Conservation (phyloP, 2,888 invertebrate species). For the Plebejus anna region DNA sequence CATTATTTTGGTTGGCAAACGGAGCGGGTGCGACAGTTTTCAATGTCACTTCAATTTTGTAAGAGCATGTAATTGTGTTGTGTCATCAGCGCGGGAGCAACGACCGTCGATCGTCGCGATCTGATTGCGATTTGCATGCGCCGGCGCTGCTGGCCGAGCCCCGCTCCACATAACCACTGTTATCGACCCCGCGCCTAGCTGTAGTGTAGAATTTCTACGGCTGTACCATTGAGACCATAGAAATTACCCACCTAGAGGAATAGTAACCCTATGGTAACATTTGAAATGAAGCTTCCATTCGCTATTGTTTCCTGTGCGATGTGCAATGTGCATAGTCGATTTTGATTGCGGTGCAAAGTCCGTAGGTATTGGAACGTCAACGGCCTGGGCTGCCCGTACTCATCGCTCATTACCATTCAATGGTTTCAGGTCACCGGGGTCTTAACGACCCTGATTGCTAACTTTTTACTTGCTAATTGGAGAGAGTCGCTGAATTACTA, state of each 20-base stretch:
- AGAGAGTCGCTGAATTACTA: constrained; percentile 3
- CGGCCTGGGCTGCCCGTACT: background rate
- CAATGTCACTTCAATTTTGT: constrained; percentile 27
- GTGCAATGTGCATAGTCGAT: background rate
- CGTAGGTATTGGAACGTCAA: background rate
- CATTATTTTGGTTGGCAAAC: constrained; percentile 1
- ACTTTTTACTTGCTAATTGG: constrained; percentile 21
- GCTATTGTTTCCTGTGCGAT: background rate
- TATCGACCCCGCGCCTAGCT: background rate
- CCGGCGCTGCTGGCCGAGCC: constrained; percentile 42
- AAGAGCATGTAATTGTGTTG: constrained; percentile 28
- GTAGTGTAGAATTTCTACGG: background rate
- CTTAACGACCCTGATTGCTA: constrained; percentile 11
- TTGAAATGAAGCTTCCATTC: background rate
- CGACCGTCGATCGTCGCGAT: constrained; percentile 64
- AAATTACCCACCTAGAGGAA: background rate
- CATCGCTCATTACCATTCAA: constrained; percentile 30
- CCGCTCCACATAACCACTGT: constrained; percentile 38
- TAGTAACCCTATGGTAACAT: background rate
- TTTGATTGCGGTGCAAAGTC: background rate
- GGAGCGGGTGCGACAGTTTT: constrained; percentile 19
- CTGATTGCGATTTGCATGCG: constrained; percentile 78
- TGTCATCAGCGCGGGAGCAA: constrained; percentile 33
- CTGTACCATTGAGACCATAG: background rate
- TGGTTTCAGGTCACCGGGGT: constrained; percentile 28